These are phyloP conservation scores for Episyrphus balteatus DNA, from an alignment of 1,140 invertebrate genomes.

Conservation along the genomic window DNA sequence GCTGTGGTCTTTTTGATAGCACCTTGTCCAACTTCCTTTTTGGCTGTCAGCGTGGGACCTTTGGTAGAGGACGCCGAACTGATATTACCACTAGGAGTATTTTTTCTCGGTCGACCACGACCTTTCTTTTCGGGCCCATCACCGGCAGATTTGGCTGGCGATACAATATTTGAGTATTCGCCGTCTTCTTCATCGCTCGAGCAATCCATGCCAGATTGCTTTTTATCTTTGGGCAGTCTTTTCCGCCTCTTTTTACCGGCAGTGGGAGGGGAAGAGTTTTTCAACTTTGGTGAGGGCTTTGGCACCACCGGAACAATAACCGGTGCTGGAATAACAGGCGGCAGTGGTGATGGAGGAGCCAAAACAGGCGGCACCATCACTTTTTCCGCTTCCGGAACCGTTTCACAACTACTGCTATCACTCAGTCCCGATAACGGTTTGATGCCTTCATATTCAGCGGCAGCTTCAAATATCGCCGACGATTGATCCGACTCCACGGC, in stretches of 20 bases:
- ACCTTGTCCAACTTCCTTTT: conserved; percentile 21
- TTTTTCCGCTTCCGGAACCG: background rate
- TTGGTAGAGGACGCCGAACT: conserved; percentile 16
- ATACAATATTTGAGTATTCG: background rate
- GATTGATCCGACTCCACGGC: conserved; percentile 1
- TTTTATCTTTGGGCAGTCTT: conserved; percentile 7
- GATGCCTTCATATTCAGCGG: background rate
- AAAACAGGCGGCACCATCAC: background rate
- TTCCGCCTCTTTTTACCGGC: conserved; percentile 22
- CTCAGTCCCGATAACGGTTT: background rate
- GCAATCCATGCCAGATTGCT: conserved; percentile 8
- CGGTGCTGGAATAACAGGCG: background rate
- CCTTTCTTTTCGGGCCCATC: conserved; percentile 15
- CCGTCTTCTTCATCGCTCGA: conserved; percentile 29
- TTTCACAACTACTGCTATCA: background rate
- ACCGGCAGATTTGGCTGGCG: background rate
- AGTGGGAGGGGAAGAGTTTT: conserved; percentile 20
- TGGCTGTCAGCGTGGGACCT: conserved; percentile 28
- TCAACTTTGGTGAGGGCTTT: conserved; percentile 13
- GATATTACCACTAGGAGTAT: conserved; percentile 14
- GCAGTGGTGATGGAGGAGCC: background rate
- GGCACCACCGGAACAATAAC: background rate
- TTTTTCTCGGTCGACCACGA: conserved; percentile 28
- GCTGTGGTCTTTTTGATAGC: conserved; percentile 10
- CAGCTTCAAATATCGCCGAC: background rate